Evolutionary conservation across 2,113 vertebrate species (phyloP), one percentile per base, ranked within the genome.

Genomic region (Aythya baeri): DNA sequence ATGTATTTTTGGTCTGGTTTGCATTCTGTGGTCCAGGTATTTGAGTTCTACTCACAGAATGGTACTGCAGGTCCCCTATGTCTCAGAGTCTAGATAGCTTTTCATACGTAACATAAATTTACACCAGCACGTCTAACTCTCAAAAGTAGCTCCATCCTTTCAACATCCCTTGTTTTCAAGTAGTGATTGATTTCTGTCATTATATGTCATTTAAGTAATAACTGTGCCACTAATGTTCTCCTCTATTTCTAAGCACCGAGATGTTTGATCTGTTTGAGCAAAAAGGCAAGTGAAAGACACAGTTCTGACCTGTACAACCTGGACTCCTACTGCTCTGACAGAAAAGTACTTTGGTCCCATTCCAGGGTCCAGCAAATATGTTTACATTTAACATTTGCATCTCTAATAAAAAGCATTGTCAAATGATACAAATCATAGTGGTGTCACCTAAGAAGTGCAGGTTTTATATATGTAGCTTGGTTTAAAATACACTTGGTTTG

Each of bases 391-490:
- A 15, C 18, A 4, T 41, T 61, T 12, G 0, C 46, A 72, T 55
- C 18, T 36, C 20, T 72, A 76, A 72, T 26, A 63, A 63, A 88
- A 92, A 91, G 1, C 50, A 27, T 32, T 59, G 16, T 27, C 21
- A n/a, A n/a, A n/a, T 75, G 52, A 52, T 0, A 9, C 1, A 0
- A 84, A 65, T 63, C 0, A 9, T 73, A 87, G 88, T 68, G 34
- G 13, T 72, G 38, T 15, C 4, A 46, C 43, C 67, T 50, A 41
- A 55, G 29, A 80, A 66, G 18, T 17, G 4, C 9, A 43, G 32
- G 23, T 8, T 63, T 86, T 68, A 3, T 22, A 49, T 49, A 16
- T 66, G 20, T 13, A 61, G 43, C 32, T 52, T 83, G 34, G 20
- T 61, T 94, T 79, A 89, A 95, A 89, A 75, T 38, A 70, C 83